Conservation (phyloP, 2,797 vertebrate species). For the Otolemur crassicaudatus region DNA sequence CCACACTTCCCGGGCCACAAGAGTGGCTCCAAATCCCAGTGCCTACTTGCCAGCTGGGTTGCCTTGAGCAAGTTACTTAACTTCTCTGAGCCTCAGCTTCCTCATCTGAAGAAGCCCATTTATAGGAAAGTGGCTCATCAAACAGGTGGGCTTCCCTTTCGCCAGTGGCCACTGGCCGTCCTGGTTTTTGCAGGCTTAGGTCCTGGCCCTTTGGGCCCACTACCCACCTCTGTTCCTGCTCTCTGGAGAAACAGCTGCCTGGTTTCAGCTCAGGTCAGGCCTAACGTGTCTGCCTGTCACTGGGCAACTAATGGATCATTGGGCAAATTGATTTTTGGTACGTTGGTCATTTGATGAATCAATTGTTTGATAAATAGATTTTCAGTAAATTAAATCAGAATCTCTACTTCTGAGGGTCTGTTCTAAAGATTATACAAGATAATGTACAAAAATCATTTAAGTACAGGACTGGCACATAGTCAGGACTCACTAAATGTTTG, state of each 20-base stretch:
- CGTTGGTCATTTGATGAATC: constrained; percentile 44
- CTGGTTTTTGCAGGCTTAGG: accelerated
- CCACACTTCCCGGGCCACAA: neutral
- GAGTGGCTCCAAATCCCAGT: neutral
- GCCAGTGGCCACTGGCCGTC: accelerated
- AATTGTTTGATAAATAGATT: constrained; percentile 61
- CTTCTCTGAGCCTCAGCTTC: neutral
- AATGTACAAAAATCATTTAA: neutral
- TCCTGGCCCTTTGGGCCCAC: accelerated
- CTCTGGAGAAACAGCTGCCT: neutral
- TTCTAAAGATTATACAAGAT: constrained; percentile 43
- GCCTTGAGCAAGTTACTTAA: no score
- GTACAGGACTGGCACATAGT: neutral
- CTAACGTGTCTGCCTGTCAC: neutral
- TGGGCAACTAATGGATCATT: neutral
- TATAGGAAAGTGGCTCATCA: neutral
- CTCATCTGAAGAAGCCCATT: neutral
- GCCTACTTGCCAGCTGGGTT: neutral
- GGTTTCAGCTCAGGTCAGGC: neutral
- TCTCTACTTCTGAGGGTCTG: neutral
- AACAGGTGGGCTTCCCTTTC: neutral
- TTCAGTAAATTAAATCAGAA: constrained; percentile 50
- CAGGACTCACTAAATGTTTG: neutral
- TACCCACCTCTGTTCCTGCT: neutral
- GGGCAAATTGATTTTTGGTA: constrained; percentile 35